Evolutionary conservation across 2,113 vertebrate genomes (phyloP).

Genomic region (Pluvianellus socialis): DNA sequence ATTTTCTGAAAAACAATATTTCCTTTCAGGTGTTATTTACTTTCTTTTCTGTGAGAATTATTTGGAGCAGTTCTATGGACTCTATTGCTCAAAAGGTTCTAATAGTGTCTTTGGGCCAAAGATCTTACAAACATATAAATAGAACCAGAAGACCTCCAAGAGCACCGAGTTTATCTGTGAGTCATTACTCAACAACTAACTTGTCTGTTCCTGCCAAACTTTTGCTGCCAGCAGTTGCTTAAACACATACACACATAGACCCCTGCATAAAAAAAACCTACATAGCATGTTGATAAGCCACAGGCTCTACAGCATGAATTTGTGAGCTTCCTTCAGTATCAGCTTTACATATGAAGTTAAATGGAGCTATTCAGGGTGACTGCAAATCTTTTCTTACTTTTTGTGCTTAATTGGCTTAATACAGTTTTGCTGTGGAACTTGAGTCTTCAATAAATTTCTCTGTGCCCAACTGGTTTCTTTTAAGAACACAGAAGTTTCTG

Average conservation of each 20-base stretch:
- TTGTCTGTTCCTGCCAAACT: not conserved
- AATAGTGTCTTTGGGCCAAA: not conserved
- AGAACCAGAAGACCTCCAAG: not conserved
- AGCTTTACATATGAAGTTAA: not conserved
- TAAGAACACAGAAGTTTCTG: not conserved
- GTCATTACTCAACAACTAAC: not conserved
- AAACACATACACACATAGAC: not conserved
- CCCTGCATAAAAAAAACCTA: not conserved
- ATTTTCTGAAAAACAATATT: not conserved
- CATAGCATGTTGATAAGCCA: not conserved
- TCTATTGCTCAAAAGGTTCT: not conserved
- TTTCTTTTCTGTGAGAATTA: not conserved
- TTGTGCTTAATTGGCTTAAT: fast-evolving
- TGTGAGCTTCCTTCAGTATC: not conserved
- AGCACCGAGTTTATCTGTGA: not conserved
- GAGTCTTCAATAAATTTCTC: not conserved
- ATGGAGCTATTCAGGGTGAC: not conserved
- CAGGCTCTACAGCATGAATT: not conserved
- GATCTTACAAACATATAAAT: not conserved
- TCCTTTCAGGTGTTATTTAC: not conserved
- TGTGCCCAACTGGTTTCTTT: not conserved
- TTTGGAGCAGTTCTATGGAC: not conserved
- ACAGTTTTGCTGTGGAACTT: not conserved
- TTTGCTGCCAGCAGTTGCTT: not conserved
- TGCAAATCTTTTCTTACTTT: not conserved